Percentiles rank a stretch among this genome's conserved stretches.
Evolutionary conservation across 2,113 vertebrate genomes (phyloP).

Genomic region (Lutjanus erythropterus): DNA sequence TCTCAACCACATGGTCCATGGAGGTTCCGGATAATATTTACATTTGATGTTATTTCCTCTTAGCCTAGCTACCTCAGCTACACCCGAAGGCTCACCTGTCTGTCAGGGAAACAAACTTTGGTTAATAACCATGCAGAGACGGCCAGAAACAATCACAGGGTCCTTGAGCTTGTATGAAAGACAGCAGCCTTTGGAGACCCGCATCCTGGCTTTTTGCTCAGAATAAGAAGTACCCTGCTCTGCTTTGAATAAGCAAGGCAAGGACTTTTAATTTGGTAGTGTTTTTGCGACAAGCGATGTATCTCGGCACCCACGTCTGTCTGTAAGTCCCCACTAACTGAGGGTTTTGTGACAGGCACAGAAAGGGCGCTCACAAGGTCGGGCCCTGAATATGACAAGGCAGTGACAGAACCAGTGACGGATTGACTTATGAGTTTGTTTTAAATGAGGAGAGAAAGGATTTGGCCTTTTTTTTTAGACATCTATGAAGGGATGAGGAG

Average conservation of each 20-base stretch:
- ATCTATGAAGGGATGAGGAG: slow-evolving; percentile 49
- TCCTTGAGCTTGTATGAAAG: slow-evolving; percentile 62
- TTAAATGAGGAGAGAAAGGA: slow-evolving; percentile 64
- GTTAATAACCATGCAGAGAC: slow-evolving; percentile 53
- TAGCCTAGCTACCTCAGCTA: slow-evolving; percentile 29
- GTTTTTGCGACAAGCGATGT: slow-evolving; percentile 47
- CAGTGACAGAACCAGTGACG: slow-evolving; percentile 58
- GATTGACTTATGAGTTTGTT: slow-evolving; percentile 71
- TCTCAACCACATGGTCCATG: slow-evolving; percentile 29
- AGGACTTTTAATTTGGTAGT: slow-evolving; percentile 64
- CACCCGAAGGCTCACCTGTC: slow-evolving; percentile 52
- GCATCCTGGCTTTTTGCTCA: slow-evolving; percentile 34
- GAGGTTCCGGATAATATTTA: slow-evolving; percentile 65
- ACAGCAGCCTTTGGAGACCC: slow-evolving; percentile 51
- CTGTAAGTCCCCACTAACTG: slow-evolving; percentile 58
- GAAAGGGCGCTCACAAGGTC: slow-evolving; percentile 59
- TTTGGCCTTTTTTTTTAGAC: slow-evolving; percentile 44
- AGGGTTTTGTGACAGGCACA: slow-evolving; percentile 68
- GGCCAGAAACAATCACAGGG: slow-evolving; percentile 46
- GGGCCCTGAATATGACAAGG: slow-evolving; percentile 58
- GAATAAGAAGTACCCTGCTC: slow-evolving; percentile 58
- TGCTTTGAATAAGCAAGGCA: slow-evolving; percentile 43
- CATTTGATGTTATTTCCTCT: slow-evolving; percentile 57
- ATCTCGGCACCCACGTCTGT: slow-evolving; percentile 40
- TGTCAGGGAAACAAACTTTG: slow-evolving; percentile 53